phyloP scores from a whole-genome alignment of 2,113 vertebrate species.

The Ictalurus punctatus region DNA sequence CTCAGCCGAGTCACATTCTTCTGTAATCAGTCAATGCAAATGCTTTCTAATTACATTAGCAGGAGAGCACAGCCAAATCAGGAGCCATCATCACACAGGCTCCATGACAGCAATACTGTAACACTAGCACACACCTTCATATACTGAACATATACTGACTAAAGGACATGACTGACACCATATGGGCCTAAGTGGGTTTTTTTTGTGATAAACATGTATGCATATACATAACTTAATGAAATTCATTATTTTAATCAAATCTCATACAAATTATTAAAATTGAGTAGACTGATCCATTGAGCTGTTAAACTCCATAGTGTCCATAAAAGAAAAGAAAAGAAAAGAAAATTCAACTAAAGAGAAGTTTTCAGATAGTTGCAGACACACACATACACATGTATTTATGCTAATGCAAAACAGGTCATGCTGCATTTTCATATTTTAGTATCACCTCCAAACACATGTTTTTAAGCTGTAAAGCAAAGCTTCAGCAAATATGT shows the following conservation, averaged over 20 bases:
- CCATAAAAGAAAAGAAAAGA: background rate
- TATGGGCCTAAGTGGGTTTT: background rate
- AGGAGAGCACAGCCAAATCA: constrained; percentile 47
- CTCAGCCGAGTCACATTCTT: constrained; percentile 62
- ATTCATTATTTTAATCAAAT: background rate
- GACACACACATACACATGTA: background rate
- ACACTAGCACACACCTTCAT: background rate
- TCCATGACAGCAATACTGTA: background rate
- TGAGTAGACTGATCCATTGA: background rate
- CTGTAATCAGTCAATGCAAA: constrained; percentile 68
- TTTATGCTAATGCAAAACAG: too few relatives aligned
- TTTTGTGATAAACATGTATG: background rate
- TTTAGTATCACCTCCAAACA: background rate
- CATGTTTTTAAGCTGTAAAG: background rate
- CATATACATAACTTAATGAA: background rate
- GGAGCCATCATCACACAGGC: constrained; percentile 9
- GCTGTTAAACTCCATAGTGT: background rate
- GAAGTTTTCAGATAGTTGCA: background rate
- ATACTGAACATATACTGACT: background rate
- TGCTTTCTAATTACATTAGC: constrained; percentile 62
- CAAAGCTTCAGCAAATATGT: background rate
- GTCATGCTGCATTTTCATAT: constrained; percentile 22
- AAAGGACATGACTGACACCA: background rate
- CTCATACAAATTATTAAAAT: background rate
- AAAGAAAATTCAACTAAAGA: background rate